Evolutionary conservation across 2,797 vertebrate genomes (phyloP).

Genomic region (Lates japonicus): DNA sequence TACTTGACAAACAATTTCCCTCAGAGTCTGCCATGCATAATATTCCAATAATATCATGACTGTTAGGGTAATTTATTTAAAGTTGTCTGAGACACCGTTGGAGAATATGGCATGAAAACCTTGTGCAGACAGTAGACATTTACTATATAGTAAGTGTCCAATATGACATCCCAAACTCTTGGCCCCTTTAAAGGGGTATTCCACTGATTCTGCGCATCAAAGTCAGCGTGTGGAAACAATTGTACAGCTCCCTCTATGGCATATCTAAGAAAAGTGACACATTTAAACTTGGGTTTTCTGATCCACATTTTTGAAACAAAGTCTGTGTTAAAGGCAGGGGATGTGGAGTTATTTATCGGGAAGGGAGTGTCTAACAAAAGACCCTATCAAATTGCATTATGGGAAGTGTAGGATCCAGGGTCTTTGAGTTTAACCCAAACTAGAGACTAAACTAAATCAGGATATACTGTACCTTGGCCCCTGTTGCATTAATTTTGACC

Average conservation of each 20-base stretch:
- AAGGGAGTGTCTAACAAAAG: not conserved
- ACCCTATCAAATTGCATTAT: not conserved
- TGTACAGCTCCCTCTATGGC: not conserved
- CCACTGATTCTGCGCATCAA: not conserved
- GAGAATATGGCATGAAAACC: constrained; percentile 14
- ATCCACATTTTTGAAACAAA: too few species aligned
- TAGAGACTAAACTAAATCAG: not conserved
- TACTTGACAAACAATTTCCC: constrained; percentile 51
- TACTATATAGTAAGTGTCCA: not conserved
- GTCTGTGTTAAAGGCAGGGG: not conserved
- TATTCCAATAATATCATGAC: constrained; percentile 39
- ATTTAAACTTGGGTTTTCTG: too few species aligned
- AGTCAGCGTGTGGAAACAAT: not conserved
- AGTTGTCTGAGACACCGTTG: constrained; percentile 15
- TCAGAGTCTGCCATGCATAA: not conserved
- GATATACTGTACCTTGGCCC: too few species aligned
- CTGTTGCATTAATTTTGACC: too few species aligned
- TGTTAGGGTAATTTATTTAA: constrained; percentile 33
- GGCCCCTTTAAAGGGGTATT: not conserved
- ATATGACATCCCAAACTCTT: not conserved
- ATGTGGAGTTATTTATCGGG: not conserved
- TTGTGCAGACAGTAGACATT: constrained; percentile 6
- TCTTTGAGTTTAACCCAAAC: not conserved
- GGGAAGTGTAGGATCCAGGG: not conserved
- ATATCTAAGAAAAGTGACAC: not conserved